Base-by-base conservation (phyloP, 37 sponge, comb jelly and placozoan species). In the Petrosia ficiformis region DNA sequence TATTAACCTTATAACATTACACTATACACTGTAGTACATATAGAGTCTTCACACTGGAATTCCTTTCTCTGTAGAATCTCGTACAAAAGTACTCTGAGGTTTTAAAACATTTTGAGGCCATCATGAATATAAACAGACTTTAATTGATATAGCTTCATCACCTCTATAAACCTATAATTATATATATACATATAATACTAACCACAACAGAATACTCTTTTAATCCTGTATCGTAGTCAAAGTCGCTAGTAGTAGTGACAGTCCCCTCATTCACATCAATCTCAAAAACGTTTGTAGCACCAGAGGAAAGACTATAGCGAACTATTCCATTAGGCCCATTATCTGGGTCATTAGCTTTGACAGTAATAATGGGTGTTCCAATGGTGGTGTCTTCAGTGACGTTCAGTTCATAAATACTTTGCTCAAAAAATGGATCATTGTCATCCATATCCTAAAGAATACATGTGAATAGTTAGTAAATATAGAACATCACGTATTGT, bases 371-470 rank as follows among this genome's bases (percentile, higher is more conserved):
- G 28, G 19, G 44, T 28, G 39, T 25, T 43, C 35, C 65, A 29
- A 66, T 19, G 0, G 63, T 8, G 19, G 56, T 60, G 56, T 76
- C 70, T n/a, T 84, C 84, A 42, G 64, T 28, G 26, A 84, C 42
- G 30, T 44, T 60, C 28, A 40, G 32, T 44, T 58, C 54, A 72
- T 68, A 84, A 19, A 33, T 37, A 56, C 65, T 59, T 14, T n/a
- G 39, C 29, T 64, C 19, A 28, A 84, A 84, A 11, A 21, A n/a
- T 3, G 84, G 84, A 16, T 21, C 26, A 5, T 52, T 44, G 56
- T 84, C 84, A 71, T 84, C 75, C n/a, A 54, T 66, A 61, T 84
- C 84, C 77, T 84, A 21, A 25, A 3, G 63, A 42, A 29, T 39
- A 35, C 3, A 35, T 3, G 68, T 31, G 36, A 36, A 34, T 4